Conservation (phyloP, 2,888 invertebrate genomes). For the Galeruca laticollis region DNA sequence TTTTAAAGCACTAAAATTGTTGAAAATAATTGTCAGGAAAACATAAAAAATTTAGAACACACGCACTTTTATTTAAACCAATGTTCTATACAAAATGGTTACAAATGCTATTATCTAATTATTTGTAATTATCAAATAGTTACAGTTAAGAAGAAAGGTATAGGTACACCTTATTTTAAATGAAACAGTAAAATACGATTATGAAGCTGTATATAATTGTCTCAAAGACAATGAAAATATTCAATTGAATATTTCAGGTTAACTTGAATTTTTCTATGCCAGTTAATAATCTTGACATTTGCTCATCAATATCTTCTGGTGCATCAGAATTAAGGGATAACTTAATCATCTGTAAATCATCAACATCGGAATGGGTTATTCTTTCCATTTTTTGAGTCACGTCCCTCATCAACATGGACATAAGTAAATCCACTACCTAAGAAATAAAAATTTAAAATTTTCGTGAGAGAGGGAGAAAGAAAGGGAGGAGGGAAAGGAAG, state of each 20-base stretch:
- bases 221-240: background rate
- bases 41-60: too few species aligned
- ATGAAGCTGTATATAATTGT: background rate
- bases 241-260: background rate
- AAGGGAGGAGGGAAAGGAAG: too few species aligned
- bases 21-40: too few species aligned
- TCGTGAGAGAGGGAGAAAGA: too few species aligned
- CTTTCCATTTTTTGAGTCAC: conserved; percentile 49
- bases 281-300: conserved; percentile 60
- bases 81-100: background rate
- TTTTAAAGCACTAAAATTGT: too few species aligned
- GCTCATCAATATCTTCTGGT: conserved; percentile 59
- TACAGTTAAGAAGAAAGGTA: background rate
- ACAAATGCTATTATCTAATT: background rate
- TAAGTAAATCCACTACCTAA: conserved; percentile 55
- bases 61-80: background rate
- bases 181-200: too few species aligned
- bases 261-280: conserved; percentile 61
- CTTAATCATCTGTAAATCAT: conserved; percentile 58
- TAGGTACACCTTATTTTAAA: too few species aligned
- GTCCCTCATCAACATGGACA: conserved; percentile 51
- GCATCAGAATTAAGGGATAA: conserved; percentile 58
- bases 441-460: conserved; percentile 16
- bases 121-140: background rate
- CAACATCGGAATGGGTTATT: conserved; percentile 46